These are phyloP conservation scores for Nyctalus aviator DNA, from an alignment of 2,797 vertebrate genomes.

Conservation along the genomic window DNA sequence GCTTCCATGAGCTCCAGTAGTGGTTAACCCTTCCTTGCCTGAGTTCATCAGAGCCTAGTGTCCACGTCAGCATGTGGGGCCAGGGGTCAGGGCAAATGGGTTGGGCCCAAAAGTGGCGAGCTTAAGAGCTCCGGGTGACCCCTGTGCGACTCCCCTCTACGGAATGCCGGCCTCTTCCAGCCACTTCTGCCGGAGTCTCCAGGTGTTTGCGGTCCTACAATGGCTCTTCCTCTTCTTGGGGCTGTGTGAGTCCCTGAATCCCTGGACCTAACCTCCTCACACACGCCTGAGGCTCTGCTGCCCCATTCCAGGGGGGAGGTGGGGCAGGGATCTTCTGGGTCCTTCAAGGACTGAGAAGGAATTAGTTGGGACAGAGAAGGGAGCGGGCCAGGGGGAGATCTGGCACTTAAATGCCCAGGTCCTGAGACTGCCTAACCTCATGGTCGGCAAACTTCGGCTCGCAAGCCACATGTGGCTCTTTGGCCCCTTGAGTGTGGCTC, in stretches of 20 bases:
- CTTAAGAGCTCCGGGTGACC: neutral
- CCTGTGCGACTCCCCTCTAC: no score
- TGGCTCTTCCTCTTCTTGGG: constrained; percentile 91
- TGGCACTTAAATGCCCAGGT: neutral
- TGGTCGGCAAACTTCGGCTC: no score
- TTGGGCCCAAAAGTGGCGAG: neutral
- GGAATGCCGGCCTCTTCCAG: neutral
- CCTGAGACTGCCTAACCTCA: neutral
- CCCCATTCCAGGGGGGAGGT: neutral
- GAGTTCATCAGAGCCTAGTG: neutral
- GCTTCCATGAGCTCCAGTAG: neutral
- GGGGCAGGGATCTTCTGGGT: neutral
- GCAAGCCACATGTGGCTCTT: no score
- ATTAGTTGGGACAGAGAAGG: neutral
- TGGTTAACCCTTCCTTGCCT: neutral
- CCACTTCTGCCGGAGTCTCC: constrained; percentile 84
- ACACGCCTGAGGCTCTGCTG: neutral
- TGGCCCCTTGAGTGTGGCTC: no score
- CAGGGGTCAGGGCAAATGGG: neutral
- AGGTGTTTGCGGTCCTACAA: constrained; percentile 86
- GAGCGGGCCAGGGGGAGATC: fast-evolving
- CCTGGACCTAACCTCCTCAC: neutral
- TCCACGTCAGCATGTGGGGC: neutral
- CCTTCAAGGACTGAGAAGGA: neutral
- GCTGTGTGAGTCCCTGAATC: constrained; percentile 86